These are phyloP conservation scores for Zosterops hypoxanthus DNA, from an alignment of 2,113 vertebrate species.

Conservation along the genomic window DNA sequence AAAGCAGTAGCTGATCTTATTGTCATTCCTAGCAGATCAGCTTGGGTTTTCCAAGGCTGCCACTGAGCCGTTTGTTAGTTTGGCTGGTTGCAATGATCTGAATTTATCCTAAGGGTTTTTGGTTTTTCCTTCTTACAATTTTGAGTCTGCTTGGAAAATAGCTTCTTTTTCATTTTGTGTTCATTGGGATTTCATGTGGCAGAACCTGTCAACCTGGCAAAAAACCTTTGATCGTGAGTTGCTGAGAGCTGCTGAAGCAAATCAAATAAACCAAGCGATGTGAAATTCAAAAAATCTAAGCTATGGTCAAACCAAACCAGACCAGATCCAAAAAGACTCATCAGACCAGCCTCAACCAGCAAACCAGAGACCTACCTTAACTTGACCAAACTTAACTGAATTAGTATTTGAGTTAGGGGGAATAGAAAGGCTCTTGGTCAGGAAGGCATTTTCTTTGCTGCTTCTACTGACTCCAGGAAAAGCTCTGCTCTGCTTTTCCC, in stretches of 20 bases:
- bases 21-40: constrained; percentile 35
- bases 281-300: not conserved
- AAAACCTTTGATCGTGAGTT: not conserved
- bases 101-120: not conserved
- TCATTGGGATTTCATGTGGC: not conserved
- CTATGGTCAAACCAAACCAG: not conserved
- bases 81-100: constrained; percentile 13
- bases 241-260: not conserved
- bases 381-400: not conserved
- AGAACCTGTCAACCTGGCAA: not conserved
- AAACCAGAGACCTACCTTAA: not conserved
- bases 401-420: not conserved
- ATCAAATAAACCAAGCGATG: not conserved
- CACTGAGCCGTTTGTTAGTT: not conserved
- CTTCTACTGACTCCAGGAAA: not conserved
- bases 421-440: not conserved
- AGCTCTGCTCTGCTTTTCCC: not conserved
- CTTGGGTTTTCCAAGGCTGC: constrained; percentile 11
- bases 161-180: not conserved
- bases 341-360: not conserved
- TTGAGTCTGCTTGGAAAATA: not conserved
- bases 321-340: not conserved
- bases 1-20: constrained; percentile 42
- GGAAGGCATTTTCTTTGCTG: not conserved
- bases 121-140: not conserved